A percentile compares a stretch with the other conserved stretches of the same genome.
phyloP scores from a whole-genome alignment of 2,888 invertebrate species.

The Halictus ligatus region DNA sequence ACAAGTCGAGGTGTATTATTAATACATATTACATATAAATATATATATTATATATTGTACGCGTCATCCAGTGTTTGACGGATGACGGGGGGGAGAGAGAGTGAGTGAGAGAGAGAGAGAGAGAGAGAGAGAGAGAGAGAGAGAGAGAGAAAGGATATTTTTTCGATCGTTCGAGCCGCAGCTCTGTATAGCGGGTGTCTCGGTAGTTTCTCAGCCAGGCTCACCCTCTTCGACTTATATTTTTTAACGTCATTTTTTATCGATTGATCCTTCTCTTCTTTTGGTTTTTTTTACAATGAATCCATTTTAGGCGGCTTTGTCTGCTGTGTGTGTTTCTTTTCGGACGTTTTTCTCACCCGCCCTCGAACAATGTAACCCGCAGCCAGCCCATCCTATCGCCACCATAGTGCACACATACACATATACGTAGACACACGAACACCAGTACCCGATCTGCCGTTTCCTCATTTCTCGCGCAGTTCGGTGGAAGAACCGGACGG shows the following conservation, averaged over 20 bases:
- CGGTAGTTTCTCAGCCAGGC: conserved; percentile 55
- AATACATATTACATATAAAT: conserved; percentile 73
- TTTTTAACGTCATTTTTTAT: conserved; percentile 25
- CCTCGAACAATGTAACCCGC: conserved; percentile 7
- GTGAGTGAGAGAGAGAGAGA: conserved; percentile 45
- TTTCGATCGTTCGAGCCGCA: conserved; percentile 69
- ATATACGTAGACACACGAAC: background rate
- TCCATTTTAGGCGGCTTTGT: conserved; percentile 51
- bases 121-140: conserved; percentile 48
- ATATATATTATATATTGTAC: conserved; percentile 67
- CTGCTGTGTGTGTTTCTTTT: conserved; percentile 62
- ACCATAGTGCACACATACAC: background rate
- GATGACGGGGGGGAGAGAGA: conserved; percentile 56
- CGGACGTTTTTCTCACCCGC: conserved; percentile 25
- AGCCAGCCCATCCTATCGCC: conserved; percentile 11
- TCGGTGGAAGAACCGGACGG: conserved; percentile 40
- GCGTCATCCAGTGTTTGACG: conserved; percentile 60
- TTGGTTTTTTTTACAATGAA: conserved; percentile 10
- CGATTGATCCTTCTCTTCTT: background rate
- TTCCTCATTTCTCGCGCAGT: conserved; percentile 50
- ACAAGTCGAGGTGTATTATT: conserved; percentile 72
- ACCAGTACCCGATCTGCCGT: background rate
- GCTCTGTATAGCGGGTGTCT: conserved; percentile 63
- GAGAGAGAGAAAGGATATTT: conserved; percentile 61
- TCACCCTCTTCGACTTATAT: conserved; percentile 44